Conservation (phyloP, 2,888 invertebrate species). For the Neoitamus cyanurus region DNA sequence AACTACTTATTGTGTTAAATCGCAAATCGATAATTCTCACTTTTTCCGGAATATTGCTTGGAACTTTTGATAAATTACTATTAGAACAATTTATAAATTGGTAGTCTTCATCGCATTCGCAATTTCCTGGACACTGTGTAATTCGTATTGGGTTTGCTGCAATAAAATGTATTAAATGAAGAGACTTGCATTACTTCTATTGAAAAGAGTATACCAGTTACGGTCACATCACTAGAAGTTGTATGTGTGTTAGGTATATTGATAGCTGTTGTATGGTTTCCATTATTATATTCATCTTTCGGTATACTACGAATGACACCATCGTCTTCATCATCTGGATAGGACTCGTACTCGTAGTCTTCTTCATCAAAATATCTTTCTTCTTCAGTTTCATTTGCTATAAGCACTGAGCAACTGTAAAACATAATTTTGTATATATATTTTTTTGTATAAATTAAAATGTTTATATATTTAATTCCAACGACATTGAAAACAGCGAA, state of each 20-base stretch:
- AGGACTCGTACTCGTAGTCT: conserved; percentile 58
- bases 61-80: conserved; percentile 68
- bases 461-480: too few species aligned
- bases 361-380: conserved; percentile 53
- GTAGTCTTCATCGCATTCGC: conserved; percentile 61
- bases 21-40: conserved; percentile 63
- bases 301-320: conserved; percentile 35
- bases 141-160: conserved; percentile 59
- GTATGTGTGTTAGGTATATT: background rate
- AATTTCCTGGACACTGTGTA: conserved; percentile 61
- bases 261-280: background rate
- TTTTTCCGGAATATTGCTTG: conserved; percentile 63
- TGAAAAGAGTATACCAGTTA: background rate
- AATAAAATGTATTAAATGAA: background rate
- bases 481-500: too few species aligned
- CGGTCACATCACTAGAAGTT: background rate
- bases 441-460: too few species aligned
- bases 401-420: background rate
- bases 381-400: conserved; percentile 18
- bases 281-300: conserved; percentile 35
- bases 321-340: conserved; percentile 18
- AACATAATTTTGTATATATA: background rate
- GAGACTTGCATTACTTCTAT: background rate
- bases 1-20: conserved; percentile 60
- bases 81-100: conserved; percentile 68